These are phyloP conservation scores for Coregonus ussuriensis DNA, from an alignment of 2,797 vertebrate species.

Conservation along the genomic window DNA sequence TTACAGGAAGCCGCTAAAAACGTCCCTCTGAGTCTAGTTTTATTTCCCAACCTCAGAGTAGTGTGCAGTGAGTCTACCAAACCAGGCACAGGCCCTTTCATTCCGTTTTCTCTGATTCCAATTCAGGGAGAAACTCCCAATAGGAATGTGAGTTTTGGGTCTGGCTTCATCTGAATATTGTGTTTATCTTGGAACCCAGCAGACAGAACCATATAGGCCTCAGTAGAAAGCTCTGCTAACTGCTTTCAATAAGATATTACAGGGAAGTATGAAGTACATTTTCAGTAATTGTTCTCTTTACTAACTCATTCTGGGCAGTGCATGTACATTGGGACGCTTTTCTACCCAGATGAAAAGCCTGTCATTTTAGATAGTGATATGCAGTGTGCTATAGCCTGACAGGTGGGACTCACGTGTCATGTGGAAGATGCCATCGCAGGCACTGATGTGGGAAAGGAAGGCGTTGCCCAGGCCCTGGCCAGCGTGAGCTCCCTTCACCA, in stretches of 20 bases:
- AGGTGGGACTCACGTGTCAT: conserved; percentile 87
- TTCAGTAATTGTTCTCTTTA: background rate
- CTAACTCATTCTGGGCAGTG: background rate
- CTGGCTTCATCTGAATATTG: conserved; percentile 48
- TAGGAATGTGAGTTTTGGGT: conserved; percentile 52
- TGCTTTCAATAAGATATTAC: conserved; percentile 21
- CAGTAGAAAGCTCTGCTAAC: conserved; percentile 10
- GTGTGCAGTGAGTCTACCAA: conserved; percentile 35
- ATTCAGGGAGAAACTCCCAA: conserved; percentile 41
- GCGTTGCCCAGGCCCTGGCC: conserved; percentile 97
- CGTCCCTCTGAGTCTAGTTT: conserved; percentile 9
- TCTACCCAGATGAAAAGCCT: background rate
- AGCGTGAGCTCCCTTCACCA: conserved; percentile 94
- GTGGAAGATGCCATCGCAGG: conserved; percentile 96
- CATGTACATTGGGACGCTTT: background rate
- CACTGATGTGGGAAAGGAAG: conserved; percentile 97
- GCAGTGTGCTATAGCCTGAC: background rate
- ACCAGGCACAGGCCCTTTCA: conserved; percentile 30
- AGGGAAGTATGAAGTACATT: background rate
- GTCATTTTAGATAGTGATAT: background rate
- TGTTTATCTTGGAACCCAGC: conserved; percentile 47
- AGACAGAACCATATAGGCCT: conserved; percentile 26
- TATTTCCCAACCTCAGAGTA: conserved; percentile 46
- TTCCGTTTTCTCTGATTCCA: conserved; percentile 40
- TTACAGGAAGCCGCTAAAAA: conserved; percentile 25